Base-by-base conservation (phyloP, 2,888 invertebrate genomes). In the Cerceris ruficornis region DNA sequence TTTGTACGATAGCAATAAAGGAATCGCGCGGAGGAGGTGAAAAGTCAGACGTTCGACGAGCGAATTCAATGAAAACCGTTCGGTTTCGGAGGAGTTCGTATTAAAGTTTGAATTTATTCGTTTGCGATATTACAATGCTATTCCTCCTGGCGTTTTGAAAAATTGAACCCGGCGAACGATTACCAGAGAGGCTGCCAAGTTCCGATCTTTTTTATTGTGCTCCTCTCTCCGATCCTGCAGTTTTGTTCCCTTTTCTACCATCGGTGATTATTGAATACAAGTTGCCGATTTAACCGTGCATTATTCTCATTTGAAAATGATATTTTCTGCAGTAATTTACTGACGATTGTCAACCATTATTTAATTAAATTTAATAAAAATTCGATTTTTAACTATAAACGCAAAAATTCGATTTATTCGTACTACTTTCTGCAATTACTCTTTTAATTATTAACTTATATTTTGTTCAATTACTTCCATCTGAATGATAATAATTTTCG, bases 91-190 rank as follows among this genome's bases (percentile, higher is more conserved):
- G 6, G 50, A n/a, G n/a, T 50, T 50, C 50, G 13, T 50, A 50
- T 50, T 50, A 50, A 50, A 50, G 9, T 50, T 46, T 50, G 13
- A n/a, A 50, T 50, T 11, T n/a, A 50, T 50, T 50, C 50, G 50
- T 11, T 50, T n/a, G 8, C 46, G 11, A 46, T 11, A 11, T 46
- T 46, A 46, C 46, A 46, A 46, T 46, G 46, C 11, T 11, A 46
- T 46, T 46, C 8, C 46, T 46, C 46, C 46, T 8, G 11, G 46
- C 50, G n/a, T n/a, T 50, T n/a, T 50, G 50, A n/a, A 50, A 50
- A 50, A 50, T 50, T 50, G 13, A n/a, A 50, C n/a, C 13, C 2
- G 6, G 50, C 50, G n/a, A 7, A 11, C n/a, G n/a, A 50, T 50
- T 7, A n/a, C 50, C n/a, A 11, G 11, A 6, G n/a, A 5, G 6